These are phyloP conservation scores for Aix galericulata DNA, from an alignment of 2,113 vertebrate genomes.

Conservation along the genomic window DNA sequence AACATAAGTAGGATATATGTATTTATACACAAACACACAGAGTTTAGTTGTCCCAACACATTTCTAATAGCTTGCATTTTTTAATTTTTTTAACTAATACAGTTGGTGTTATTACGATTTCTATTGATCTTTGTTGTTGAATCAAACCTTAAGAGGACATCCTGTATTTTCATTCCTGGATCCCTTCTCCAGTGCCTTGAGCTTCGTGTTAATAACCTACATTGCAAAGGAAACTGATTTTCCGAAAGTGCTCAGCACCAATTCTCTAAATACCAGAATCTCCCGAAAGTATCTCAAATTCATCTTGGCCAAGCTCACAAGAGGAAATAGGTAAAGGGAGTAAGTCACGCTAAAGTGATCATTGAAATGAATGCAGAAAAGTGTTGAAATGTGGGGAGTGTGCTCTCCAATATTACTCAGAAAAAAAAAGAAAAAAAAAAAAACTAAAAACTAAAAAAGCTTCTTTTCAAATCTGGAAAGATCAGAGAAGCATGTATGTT, in stretches of 20 bases:
- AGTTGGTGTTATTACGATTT: neutral
- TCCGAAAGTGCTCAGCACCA: neutral
- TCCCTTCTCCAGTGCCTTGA: neutral
- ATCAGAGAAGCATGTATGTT: neutral
- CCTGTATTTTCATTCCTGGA: neutral
- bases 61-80: neutral
- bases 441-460: neutral
- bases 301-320: neutral
- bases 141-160: neutral
- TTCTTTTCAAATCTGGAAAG: neutral
- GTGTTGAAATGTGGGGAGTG: neutral
- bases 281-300: neutral
- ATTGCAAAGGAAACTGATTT: neutral
- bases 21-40: neutral
- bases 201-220: neutral
- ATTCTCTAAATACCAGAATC: neutral
- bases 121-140: neutral
- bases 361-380: neutral
- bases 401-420: neutral
- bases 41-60: neutral
- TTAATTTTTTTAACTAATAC: neutral
- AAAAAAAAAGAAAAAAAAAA: neutral
- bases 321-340: constrained; percentile 5
- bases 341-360: neutral
- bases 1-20: neutral